Base-by-base conservation (phyloP, 2,797 vertebrate genomes). In the Zalophus californianus region DNA sequence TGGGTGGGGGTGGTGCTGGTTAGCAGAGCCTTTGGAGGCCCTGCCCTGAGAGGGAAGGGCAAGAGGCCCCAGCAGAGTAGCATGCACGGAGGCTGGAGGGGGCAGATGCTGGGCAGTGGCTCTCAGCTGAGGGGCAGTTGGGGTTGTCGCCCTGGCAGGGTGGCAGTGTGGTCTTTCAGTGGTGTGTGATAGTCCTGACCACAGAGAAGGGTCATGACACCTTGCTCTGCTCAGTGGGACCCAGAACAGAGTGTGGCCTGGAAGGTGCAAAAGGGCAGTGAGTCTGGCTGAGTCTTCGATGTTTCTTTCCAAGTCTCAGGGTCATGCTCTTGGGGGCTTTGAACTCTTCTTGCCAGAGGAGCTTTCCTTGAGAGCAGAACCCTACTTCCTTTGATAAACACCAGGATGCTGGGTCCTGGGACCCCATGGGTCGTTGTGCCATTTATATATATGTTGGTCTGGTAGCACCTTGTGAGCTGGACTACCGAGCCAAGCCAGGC, bases 401-500 rank as follows among this genome's bases (percentile, higher is more conserved):
- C 14, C 11, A 7, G 83, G 16, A n/a, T 86, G 20, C 68, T 1
- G n/a, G 29, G n/a, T 35, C 35, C 10, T 73, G 35, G 70, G 32
- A 48, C 32, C 70, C 44, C 2, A 8, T 15, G 15, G 62, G 32
- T 68, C 78, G 20, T 80, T 41, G 32, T 91, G n/a, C 27, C 14
- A 41, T 72, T 72, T 52, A 10, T 3, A 5, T 3, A 5, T 13
- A 15, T 41, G 60, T 78, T 13, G 32, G 38, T 79, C 11, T 35
- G 29, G 48, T 44, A 85, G 92, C 50, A 66, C n/a, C 83, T 79
- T 96, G 41, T 2, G 0, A 80, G 50, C 72, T 27, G 18, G 62
- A 9, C 50, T 10, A 13, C 62, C 2, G 5, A 48, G 27, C 44
- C 0, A 1, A 48, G 18, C 32, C 0, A 1, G 44, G 29, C 50